phyloP scores from a whole-genome alignment of 2,113 vertebrate genomes.

The Lamprologus sp. region DNA sequence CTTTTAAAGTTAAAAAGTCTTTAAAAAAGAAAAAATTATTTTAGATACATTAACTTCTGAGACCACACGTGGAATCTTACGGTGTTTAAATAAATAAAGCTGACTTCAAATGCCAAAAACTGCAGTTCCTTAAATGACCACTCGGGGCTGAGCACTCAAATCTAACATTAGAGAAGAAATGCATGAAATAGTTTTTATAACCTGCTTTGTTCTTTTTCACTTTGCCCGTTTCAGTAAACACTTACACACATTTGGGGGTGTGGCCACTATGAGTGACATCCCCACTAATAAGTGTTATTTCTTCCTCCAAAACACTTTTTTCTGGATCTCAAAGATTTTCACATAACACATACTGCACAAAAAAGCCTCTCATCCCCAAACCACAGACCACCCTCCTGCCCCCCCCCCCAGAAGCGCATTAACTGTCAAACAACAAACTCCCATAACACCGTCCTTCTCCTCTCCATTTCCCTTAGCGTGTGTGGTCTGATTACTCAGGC shows the following conservation, averaged over 20 bases:
- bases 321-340: background rate
- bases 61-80: rapidly evolving
- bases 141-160: background rate
- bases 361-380: background rate
- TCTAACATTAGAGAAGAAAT: background rate
- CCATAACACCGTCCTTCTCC: background rate
- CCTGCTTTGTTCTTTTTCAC: background rate
- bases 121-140: background rate
- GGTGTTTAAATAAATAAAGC: background rate
- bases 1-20: background rate
- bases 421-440: background rate
- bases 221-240: rapidly evolving
- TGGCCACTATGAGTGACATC: background rate
- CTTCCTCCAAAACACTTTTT: background rate
- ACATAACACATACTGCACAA: background rate
- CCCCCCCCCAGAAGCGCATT: background rate
- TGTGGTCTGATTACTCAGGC: slow-evolving; percentile 60
- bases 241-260: background rate
- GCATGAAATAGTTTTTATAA: rapidly evolving
- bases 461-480: background rate
- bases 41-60: background rate
- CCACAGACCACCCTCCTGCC: background rate
- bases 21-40: background rate
- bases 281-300: background rate
- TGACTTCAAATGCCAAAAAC: background rate